Base-by-base conservation (phyloP, 2,113 vertebrate genomes). In the Leptobrachium ailaonicum region DNA sequence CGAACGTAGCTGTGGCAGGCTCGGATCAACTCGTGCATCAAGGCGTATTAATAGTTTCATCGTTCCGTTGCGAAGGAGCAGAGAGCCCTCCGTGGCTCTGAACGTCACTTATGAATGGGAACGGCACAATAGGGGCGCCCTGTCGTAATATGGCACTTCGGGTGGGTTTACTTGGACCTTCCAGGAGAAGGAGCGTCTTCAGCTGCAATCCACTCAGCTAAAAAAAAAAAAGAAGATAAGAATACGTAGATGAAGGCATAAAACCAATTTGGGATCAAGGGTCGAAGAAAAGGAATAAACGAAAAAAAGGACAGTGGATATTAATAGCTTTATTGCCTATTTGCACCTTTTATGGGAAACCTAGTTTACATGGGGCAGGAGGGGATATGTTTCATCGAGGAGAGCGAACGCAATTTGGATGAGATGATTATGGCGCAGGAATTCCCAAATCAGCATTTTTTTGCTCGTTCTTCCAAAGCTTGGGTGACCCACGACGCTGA, bases 21-120 rank as follows among this genome's bases (percentile, higher is more conserved):
- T 72, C 60, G 71, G 85, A 85, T 75, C 82, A 82, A 77, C 77
- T 85, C 87, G 83, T 91, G 88, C 88, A 87, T 86, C 92, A 91
- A 60, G 91, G 88, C 90, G 89, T 93, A 92, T 94, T 90, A 87
- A 90, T 91, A 92, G 90, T 94, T 95, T 93, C 94, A 91, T 94
- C 88, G 91, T 92, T 91, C 92, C 86, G 88, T 89, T 90, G 86
- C 83, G 88, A 86, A 89, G 85, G 83, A 89, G 90, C 90, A 88
- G 87, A 72, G 89, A 89, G 88, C 83, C 89, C 91, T 92, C 91
- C 86, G 87, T 63, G 86, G 88, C 89, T 90, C 90, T 92, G 89
- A 90, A 89, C 90, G 89, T 90, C 90, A 88, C 89, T 90, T 90
- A 88, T 88, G 87, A 90, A 90, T 90, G 83, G 85, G 78, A 82